Base-by-base conservation (phyloP, 2,113 vertebrate species). In the Pelobates fuscus region DNA sequence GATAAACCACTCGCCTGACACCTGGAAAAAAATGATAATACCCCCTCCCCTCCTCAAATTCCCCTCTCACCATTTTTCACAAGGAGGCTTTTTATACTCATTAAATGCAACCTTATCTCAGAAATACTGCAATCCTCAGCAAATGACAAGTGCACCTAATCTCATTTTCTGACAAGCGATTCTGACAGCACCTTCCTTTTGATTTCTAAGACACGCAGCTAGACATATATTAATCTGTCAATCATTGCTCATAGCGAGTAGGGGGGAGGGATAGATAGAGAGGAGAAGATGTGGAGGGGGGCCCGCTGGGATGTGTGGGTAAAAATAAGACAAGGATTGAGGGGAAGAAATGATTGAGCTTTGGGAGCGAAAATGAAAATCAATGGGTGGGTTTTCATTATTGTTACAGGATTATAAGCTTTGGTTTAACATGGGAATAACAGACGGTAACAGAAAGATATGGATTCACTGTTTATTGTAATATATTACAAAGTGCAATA, bases 151-250 rank as follows among this genome's bases (percentile, higher is more conserved):
- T 89, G 88, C 78, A 83, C 92, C 92, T 95, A 95, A 96, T 97
- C 94, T 96, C 92, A 89, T 90, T 92, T 91, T 92, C 91, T 89
- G 88, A 95, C 94, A 95, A 95, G 93, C 91, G 84, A 88, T 89
- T 89, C 94, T 95, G 95, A 97, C 94, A 95, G 92, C 90, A 91
- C 88, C 92, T 96, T 95, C 93, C 94, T 94, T 94, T 92, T 92
- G 89, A 92, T 94, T 93, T 92, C 90, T 91, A 93, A 94, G 93
- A 95, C 92, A 92, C 88, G 88, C 88, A 95, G 94, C 92, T 92
- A 95, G 93, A 94, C 93, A 94, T 94, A 93, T 95, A 97, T 96
- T 95, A 95, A 95, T 95, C 93, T 96, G 95, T 96, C 96, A 97
- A 87, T 97, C 95, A 95, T 90, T 84, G 83, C 85, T 87, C 80